Conservation (phyloP, 2,113 vertebrate species). For the Austrofundulus limnaeus region DNA sequence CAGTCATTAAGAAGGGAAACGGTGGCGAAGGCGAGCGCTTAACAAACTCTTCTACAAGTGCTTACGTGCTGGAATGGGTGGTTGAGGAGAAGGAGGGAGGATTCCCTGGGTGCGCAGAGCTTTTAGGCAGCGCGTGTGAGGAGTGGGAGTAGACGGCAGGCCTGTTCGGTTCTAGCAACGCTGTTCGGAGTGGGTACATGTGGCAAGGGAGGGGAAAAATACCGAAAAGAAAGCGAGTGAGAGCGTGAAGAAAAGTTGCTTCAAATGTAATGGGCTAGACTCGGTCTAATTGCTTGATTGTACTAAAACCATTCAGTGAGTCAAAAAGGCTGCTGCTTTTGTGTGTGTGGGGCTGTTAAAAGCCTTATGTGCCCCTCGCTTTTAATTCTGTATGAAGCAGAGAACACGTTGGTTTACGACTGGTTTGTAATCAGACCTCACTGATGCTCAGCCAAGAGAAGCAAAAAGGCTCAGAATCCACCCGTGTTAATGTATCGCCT, state of each 20-base stretch:
- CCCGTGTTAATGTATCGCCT: conserved; percentile 28
- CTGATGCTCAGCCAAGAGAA: conserved; percentile 52
- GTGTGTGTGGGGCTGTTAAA: conserved; percentile 58
- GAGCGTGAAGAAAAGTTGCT: conserved; percentile 33
- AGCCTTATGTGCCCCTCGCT: conserved; percentile 58
- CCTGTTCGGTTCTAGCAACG: conserved; percentile 6
- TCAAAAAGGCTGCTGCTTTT: conserved; percentile 25
- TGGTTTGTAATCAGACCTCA: conserved; percentile 68
- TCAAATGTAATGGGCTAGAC: conserved; percentile 39
- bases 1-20: conserved; percentile 50
- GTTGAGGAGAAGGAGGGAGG: conserved; percentile 33
- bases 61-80: conserved; percentile 15
- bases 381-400: conserved; percentile 53
- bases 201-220: conserved; percentile 4
- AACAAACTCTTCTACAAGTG: conserved; percentile 11
- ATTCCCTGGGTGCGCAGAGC: conserved; percentile 53
- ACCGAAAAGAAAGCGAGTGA: conserved; percentile 12
- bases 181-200: conserved; percentile 30
- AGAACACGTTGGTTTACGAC: conserved; percentile 50
- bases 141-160: conserved; percentile 13
- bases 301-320: conserved; percentile 62
- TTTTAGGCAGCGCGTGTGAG: conserved; percentile 62
- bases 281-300: conserved; percentile 71
- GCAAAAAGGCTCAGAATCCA: conserved; percentile 6
- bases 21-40: conserved; percentile 24